Evolutionary conservation across 2,888 invertebrate genomes (phyloP).

Genomic region (Conops quadrifasciatus): DNA sequence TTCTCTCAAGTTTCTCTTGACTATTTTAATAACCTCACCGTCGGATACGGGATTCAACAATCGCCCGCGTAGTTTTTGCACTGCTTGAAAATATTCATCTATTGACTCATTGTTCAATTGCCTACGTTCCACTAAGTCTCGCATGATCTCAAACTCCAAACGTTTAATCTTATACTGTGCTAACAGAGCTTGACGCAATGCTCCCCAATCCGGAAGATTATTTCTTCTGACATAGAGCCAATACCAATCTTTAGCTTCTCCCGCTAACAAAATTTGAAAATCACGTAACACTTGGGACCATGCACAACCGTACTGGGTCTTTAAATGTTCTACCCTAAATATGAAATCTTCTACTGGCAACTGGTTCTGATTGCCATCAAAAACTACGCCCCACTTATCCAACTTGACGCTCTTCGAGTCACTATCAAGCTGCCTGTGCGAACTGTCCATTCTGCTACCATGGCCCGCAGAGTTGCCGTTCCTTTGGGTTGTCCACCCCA

Average conservation of each 20-base stretch:
- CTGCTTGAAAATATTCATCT: slow-evolving; percentile 9
- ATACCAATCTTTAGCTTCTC: slow-evolving; percentile 14
- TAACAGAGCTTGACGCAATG: neutral
- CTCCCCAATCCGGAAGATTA: neutral
- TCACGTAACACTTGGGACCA: slow-evolving; percentile 13
- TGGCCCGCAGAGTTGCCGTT: too few species aligned
- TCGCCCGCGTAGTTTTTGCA: neutral
- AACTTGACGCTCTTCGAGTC: neutral
- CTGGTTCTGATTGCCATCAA: neutral
- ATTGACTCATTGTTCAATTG: neutral
- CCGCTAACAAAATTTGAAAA: neutral
- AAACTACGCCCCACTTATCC: slow-evolving; percentile 11
- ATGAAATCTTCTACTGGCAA: slow-evolving; percentile 22
- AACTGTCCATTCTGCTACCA: too few species aligned
- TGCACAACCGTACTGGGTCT: neutral
- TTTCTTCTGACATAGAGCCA: slow-evolving; percentile 11
- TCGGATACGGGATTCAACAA: neutral
- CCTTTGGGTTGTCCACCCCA: too few species aligned
- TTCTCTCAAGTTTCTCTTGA: slow-evolving; percentile 8
- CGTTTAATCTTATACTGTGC: neutral
- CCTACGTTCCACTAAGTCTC: slow-evolving; percentile 14
- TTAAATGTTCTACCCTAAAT: slow-evolving; percentile 1
- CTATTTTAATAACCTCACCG: slow-evolving; percentile 4
- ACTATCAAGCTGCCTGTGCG: too few species aligned
- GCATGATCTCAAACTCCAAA: neutral